These are phyloP conservation scores for Hirudinaria manillensis DNA, from an alignment of 2,888 invertebrate species.

Conservation along the genomic window DNA sequence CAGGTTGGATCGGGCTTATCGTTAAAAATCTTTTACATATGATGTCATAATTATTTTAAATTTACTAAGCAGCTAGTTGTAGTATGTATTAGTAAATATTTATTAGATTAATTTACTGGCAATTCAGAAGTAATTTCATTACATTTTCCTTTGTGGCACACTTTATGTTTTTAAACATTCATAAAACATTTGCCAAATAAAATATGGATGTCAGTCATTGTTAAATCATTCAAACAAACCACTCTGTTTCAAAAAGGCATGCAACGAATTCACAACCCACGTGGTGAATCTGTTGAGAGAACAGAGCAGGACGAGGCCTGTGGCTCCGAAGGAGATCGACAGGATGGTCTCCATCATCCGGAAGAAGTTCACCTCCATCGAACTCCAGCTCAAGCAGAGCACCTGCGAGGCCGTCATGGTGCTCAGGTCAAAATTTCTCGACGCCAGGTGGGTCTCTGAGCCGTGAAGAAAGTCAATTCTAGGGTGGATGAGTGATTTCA, in stretches of 20 bases:
- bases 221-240: too few species aligned
- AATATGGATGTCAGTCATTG: too few species aligned
- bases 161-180: not conserved
- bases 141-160: not conserved
- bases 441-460: conserved; percentile 60
- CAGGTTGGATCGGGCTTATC: conserved; percentile 59
- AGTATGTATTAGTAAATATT: too few species aligned
- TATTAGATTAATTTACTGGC: too few species aligned
- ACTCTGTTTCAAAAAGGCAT: too few species aligned
- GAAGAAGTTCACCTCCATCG: conserved; percentile 57
- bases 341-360: conserved; percentile 54
- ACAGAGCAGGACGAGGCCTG: conserved; percentile 92
- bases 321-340: conserved; percentile 96
- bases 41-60: not conserved
- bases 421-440: conserved; percentile 72
- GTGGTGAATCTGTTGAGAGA: conserved; percentile 94
- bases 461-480: not conserved
- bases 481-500: too few species aligned
- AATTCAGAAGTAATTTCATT: not conserved
- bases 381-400: conserved; percentile 88
- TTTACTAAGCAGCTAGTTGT: too few species aligned
- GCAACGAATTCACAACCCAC: conserved; percentile 99
- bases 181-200: not conserved
- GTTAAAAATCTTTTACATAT: not conserved
- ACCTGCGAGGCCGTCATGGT: conserved; percentile 99